A percentile compares a stretch with the other conserved stretches of the same genome.
These are phyloP conservation scores for Squalus acanthias DNA, from an alignment of 2,797 vertebrate genomes.

Conservation along the genomic window DNA sequence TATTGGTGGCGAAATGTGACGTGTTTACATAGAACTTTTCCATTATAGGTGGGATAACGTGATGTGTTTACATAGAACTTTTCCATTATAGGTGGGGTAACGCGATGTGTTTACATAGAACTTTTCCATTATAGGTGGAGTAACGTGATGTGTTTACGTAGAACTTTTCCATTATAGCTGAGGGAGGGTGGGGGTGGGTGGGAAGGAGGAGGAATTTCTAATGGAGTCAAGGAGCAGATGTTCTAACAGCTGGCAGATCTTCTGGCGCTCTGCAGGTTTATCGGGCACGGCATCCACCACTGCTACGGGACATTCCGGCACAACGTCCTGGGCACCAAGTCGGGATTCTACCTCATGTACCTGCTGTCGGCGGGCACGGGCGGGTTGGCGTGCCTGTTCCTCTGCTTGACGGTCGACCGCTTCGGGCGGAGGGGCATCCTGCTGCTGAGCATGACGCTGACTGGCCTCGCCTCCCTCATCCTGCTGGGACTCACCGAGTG, in stretches of 20 bases:
- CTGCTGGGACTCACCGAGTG: slow-evolving; percentile 80
- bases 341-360: slow-evolving; percentile 78
- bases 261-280: slow-evolving; percentile 61
- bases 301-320: slow-evolving; percentile 74
- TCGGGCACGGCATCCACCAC: slow-evolving; percentile 81
- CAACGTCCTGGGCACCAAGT: slow-evolving; percentile 53
- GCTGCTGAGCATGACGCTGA: slow-evolving; percentile 76
- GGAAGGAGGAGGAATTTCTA: too few relatives aligned
- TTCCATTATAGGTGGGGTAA: neutral
- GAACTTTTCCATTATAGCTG: too few relatives aligned
- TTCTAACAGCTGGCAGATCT: too few relatives aligned
- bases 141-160: too few relatives aligned
- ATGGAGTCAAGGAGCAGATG: too few relatives aligned
- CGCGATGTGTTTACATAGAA: neutral
- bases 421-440: slow-evolving; percentile 80
- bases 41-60: too few relatives aligned
- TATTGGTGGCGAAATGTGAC: too few relatives aligned
- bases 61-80: too few relatives aligned
- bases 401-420: slow-evolving; percentile 73
- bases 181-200: too few relatives aligned
- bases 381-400: slow-evolving; percentile 72
- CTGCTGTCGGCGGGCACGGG: slow-evolving; percentile 77
- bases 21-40: too few relatives aligned
- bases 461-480: slow-evolving; percentile 75
- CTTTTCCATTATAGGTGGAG: neutral